Evolutionary conservation across 2,113 vertebrate species (phyloP), one percentile per base, ranked within the genome.

Genomic region (Capreolus pygargus): DNA sequence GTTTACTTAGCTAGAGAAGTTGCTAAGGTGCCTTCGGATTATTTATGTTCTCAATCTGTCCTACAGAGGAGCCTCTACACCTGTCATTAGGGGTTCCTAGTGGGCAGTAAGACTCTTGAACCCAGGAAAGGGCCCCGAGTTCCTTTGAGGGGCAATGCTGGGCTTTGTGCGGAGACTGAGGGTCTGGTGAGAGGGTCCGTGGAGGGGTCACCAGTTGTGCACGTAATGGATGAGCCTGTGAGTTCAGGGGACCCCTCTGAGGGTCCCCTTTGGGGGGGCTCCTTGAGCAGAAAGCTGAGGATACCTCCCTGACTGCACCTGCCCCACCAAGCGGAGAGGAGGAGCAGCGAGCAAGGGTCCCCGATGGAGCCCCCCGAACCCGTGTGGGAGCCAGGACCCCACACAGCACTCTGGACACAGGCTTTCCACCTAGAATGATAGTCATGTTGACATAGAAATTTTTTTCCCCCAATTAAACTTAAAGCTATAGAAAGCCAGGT

Each of bases 271-370:
- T 39, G 19, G n/a, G 19, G 21, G 16, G 55, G 7, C 25, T 39
- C 0, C 27, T 84, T 30, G 91, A 85, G 23, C 9, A 79, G 47
- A 64, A 88, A 47, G 13, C 67, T 39, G 67, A 28, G 74, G n/a
- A 67, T 33, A 64, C 81, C 52, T 76, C 36, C 70, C 36, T 0
- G 6, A 43, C 13, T 0, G 0, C 3, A 12, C 21, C 33, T 0
- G 11, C 13, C 12, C 39, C 25, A 39, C 67, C 5, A 39, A 70
- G n/a, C 0, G 10, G 57, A 61, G 64, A 86, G 36, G 45, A 83
- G 30, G 19, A 54, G 14, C 43, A 54, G 84, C 1, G n/a, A 61
- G 8, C 2, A 6, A 0, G 1, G 21, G 33, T n/a, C 70, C 6
- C 10, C 43, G 67, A 8, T 3, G 30, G 79, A 28, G 13, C 30